phyloP scores from a whole-genome alignment of 1,140 invertebrate species.

The Adoxophyes honmai region DNA sequence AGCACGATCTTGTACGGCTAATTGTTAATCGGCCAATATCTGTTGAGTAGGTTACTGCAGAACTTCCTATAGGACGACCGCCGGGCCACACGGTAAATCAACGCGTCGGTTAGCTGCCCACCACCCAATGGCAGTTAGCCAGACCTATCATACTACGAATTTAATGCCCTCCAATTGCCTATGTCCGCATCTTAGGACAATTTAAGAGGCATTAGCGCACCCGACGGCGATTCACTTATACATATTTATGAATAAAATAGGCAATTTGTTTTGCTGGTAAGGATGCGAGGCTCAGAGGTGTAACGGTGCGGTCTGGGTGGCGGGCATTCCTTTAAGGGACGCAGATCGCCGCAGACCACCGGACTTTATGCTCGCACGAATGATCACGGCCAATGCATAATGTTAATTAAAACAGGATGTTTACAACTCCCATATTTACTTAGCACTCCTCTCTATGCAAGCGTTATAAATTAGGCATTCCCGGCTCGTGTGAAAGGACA shows the following conservation, averaged over 20 bases:
- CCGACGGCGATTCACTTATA: slow-evolving; percentile 43
- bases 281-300: too few species aligned
- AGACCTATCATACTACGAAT: slow-evolving; percentile 32
- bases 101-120: slow-evolving; percentile 30
- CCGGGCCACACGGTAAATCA: slow-evolving; percentile 39
- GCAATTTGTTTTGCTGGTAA: slow-evolving; percentile 46
- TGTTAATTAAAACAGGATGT: not conserved
- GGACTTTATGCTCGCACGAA: not conserved
- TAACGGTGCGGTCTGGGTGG: not conserved
- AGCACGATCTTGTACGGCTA: not conserved
- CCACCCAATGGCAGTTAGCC: slow-evolving; percentile 24
- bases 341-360: not conserved
- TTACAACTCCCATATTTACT: not conserved
- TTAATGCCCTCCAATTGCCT: slow-evolving; percentile 37
- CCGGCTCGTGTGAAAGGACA: not conserved
- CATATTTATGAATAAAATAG: slow-evolving; percentile 54
- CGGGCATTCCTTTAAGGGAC: not conserved
- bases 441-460: too few species aligned
- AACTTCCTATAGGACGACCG: not conserved
- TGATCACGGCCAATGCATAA: not conserved
- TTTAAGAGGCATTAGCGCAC: slow-evolving; percentile 48
- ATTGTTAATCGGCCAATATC: slow-evolving; percentile 6
- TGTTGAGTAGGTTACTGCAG: too few species aligned
- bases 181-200: slow-evolving; percentile 36
- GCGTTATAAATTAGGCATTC: too few species aligned